Conservation (phyloP, 2,113 vertebrate genomes). For the Tetrax tetrax region DNA sequence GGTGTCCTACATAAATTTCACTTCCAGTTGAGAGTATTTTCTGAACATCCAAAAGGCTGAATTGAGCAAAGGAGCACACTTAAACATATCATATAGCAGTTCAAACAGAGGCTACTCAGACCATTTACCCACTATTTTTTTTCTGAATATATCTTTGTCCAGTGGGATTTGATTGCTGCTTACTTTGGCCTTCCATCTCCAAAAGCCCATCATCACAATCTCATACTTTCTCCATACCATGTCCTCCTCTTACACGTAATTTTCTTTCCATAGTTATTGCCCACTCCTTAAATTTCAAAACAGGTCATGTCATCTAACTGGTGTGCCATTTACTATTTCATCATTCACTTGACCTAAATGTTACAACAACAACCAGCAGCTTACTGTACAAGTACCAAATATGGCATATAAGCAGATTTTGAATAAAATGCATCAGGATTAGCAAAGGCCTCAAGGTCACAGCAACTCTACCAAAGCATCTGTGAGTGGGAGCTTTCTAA, state of each 20-base stretch:
- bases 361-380: background rate
- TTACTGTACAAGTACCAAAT: background rate
- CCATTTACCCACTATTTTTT: background rate
- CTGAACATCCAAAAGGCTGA: background rate
- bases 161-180: background rate
- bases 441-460: background rate
- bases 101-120: background rate
- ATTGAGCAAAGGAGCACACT: background rate
- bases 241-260: background rate
- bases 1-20: background rate
- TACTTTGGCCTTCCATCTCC: background rate
- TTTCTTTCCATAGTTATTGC: background rate
- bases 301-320: background rate
- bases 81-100: background rate
- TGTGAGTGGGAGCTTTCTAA: background rate
- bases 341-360: background rate
- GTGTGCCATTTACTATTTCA: background rate
- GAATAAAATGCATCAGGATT: background rate
- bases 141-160: background rate
- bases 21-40: background rate
- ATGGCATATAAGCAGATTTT: rapidly evolving
- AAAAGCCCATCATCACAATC: background rate
- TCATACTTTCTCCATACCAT: background rate
- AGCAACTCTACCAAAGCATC: background rate
- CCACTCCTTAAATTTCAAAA: background rate